Evolutionary conservation across 2,113 vertebrate species (phyloP), one percentile per base, ranked within the genome.

Genomic region (Psilopogon haemacephalus): DNA sequence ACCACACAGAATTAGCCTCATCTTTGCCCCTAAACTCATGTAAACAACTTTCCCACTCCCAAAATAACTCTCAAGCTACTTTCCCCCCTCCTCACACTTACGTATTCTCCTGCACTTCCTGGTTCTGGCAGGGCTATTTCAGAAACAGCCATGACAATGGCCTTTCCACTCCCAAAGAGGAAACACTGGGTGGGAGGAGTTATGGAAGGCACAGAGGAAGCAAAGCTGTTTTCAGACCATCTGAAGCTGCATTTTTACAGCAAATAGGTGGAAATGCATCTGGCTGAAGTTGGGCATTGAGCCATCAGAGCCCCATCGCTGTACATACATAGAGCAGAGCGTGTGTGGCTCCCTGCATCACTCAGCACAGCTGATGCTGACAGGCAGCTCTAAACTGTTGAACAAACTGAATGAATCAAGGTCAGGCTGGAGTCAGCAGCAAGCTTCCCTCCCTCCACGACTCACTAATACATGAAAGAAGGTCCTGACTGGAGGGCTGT

Each of bases 111-210:
- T 40, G 56, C 42, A 8, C 72, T 93, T 96, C 91, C 95, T 64
- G 88, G 50, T 48, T 54, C 37, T 33, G 82, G 85, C 87, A 44
- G 72, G 65, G 75, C 44, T 62, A 24, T 24, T 83, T 91, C 87
- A 95, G 82, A 94, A 96, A 89, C 72, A 91, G 79, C 89, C 30
- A 35, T 35, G 37, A 94, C 93, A 89, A 77, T 84, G 91, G 67
- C 55, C 67, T 94, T 95, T 94, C 85, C 91, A 91, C 65, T 46
- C 58, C 1, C 85, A 84, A 33, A 91, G 89, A 95, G 96, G 94
- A 96, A 96, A 86, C 70, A 2, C 69, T 37, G 79, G 38, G 69
- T 73, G 93, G 89, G 93, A 93, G 94, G 91, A 85, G 79, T 71
- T 23, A 18, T 0, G 69, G 42, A 42, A 23, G 72, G 65, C 64